A percentile compares a stretch with the other conserved stretches of the same genome.
Conservation (phyloP, 1,140 invertebrate genomes). For the Saxidomus purpurata region DNA sequence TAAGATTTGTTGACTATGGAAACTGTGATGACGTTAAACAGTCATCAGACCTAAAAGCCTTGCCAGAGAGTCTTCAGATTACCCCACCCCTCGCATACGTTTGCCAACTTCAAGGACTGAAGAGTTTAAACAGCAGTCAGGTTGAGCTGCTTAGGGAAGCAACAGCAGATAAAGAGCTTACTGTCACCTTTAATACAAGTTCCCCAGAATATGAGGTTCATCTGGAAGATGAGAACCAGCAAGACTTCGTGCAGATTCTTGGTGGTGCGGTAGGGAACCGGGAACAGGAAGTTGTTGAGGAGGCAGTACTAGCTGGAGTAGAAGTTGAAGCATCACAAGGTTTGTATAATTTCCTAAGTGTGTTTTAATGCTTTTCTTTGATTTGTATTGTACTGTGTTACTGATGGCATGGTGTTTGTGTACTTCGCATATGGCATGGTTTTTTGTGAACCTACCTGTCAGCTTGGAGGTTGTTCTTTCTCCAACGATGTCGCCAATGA, state of each 20-base stretch:
- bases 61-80: slow-evolving; percentile 12
- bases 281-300: not conserved
- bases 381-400: no score
- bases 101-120: slow-evolving; percentile 40
- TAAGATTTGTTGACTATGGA: slow-evolving; percentile 93
- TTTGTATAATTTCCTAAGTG: not conserved
- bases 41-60: slow-evolving; percentile 53
- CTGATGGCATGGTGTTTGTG: no score
- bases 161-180: slow-evolving; percentile 47
- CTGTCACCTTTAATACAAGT: slow-evolving; percentile 40
- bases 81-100: slow-evolving; percentile 58
- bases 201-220: slow-evolving; percentile 22
- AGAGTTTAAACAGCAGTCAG: slow-evolving; percentile 30
- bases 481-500: no score
- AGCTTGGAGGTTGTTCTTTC: no score
- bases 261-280: not conserved
- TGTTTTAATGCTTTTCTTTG: not conserved
- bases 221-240: slow-evolving; percentile 29
- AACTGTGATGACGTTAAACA: slow-evolving; percentile 89
- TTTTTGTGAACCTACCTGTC: no score
- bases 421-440: no score
- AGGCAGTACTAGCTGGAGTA: not conserved
- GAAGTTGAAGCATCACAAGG: not conserved
- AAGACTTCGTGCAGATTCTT: slow-evolving; percentile 5
- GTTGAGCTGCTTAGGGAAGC: slow-evolving; percentile 18